Base-by-base conservation (phyloP, 2,113 vertebrate genomes). In the Gasterosteus aculeatus region DNA sequence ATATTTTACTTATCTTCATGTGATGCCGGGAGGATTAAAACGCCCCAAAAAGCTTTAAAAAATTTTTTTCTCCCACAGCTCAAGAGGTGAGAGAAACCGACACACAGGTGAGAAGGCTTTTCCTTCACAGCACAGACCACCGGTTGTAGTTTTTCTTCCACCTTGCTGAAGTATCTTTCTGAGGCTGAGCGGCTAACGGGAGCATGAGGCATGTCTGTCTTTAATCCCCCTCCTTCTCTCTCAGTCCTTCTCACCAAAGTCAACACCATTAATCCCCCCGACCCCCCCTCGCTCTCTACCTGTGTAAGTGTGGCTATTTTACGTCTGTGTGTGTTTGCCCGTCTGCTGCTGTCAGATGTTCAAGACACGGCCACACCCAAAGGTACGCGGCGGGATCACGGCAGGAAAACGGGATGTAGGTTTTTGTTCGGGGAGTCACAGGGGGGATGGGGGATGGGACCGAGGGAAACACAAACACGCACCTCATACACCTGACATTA, bases 171-270 rank as follows among this genome's bases (percentile, higher is more conserved):
- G 41, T 42, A 61, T 70, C 70, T 72, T 69, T 61, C 42, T 4
- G 3, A 56, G 60, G 73, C 49, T 74, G 53, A 69, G 66, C 47
- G 1, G 69, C 65, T 68, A 35, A 74, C 67, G 41, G 0, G 22
- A 69, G 33, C 77, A 38, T 22, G 44, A 71, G 68, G n/a, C 77
- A 63, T 63, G 72, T 88, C 81, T 82, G 76, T 76, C 72, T 85
- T 47, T 79, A 77, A 77, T 78, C 65, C 68, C 31, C 12, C 26
- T 26, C 22, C 22, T 26, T 26, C 22, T 26, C 22, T 26, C 22
- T 26, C 22, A 26, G 22, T 26, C 22, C 22, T 26, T 26, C 22
- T 26, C 22, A 26, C 51, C 59, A 35, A 75, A 80, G 67, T 80
- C 72, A 78, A 62, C 70, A 71, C 42, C 22, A 29, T 46, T 16